A percentile compares a stretch with the other conserved stretches of the same genome.
Conservation (phyloP, 2,113 vertebrate species). For the Neogobius melanostomus region DNA sequence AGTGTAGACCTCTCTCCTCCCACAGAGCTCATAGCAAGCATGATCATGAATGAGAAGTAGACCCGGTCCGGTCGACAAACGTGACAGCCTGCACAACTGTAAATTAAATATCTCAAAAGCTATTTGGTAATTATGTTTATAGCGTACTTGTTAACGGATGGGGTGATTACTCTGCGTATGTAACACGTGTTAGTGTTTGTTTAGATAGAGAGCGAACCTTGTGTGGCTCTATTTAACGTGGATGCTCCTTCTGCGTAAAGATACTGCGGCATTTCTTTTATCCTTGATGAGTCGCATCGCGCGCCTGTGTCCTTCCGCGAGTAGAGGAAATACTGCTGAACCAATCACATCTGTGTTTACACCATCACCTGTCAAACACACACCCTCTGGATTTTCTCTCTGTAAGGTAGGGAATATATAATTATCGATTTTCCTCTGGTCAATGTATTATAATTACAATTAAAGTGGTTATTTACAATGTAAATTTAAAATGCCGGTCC, state of each 20-base stretch:
- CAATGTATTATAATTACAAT: neutral
- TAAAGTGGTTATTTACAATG: neutral
- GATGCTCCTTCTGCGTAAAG: slow-evolving; percentile 63
- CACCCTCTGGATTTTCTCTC: slow-evolving; percentile 61
- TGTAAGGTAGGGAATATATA: slow-evolving; percentile 58
- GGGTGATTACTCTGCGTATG: neutral
- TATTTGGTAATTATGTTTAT: neutral
- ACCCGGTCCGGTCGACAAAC: slow-evolving; percentile 45
- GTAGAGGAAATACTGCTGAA: slow-evolving; percentile 63
- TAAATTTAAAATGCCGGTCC: neutral
- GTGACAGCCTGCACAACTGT: neutral
- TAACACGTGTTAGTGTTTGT: neutral
- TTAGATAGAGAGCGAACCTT: neutral
- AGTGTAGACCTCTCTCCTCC: slow-evolving; percentile 2
- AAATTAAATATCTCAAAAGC: neutral
- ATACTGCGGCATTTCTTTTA: slow-evolving; percentile 75
- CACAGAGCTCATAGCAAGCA: slow-evolving; percentile 13
- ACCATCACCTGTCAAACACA: slow-evolving; percentile 73
- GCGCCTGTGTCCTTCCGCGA: slow-evolving; percentile 53
- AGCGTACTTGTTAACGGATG: neutral
- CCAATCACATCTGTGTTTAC: slow-evolving; percentile 76
- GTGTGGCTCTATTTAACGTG: slow-evolving; percentile 50
- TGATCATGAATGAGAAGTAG: slow-evolving; percentile 72
- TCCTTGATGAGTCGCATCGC: slow-evolving; percentile 44
- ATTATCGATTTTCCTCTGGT: slow-evolving; percentile 13